Evolutionary conservation across 1,140 invertebrate species (phyloP).

Genomic region (Bombus ignitus): DNA sequence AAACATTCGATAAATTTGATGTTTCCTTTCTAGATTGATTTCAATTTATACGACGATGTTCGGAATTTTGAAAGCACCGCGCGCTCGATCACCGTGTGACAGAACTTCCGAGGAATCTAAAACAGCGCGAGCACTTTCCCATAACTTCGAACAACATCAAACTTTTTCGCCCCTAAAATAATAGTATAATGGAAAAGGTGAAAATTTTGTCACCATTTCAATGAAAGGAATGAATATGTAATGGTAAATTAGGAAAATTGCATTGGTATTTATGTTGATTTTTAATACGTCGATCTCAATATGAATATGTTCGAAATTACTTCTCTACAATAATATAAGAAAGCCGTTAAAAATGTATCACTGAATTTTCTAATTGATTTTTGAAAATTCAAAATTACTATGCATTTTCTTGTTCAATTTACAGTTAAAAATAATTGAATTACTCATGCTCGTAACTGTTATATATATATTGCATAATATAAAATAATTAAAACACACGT

Average conservation of each 20-base stretch:
- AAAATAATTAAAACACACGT: constrained; percentile 38
- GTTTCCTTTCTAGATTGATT: background rate
- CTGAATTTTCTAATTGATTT: background rate
- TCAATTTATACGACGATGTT: background rate
- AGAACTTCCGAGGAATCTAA: constrained; percentile 6
- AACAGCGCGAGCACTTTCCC: constrained; percentile 29
- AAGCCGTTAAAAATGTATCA: background rate
- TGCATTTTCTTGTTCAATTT: background rate
- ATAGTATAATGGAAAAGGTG: background rate
- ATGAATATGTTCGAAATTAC: background rate
- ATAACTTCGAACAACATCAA: constrained; percentile 4
- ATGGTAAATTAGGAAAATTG: background rate
- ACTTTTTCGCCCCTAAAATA: background rate
- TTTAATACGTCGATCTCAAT: background rate
- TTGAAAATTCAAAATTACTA: constrained; percentile 1
- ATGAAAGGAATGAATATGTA: too few species aligned
- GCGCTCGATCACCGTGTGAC: constrained; percentile 23
- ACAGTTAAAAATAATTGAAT: constrained; percentile 47
- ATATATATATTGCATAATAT: constrained; percentile 50
- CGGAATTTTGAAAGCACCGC: constrained; percentile 39
- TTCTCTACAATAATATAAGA: background rate
- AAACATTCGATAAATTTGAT: background rate
- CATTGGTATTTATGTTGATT: background rate
- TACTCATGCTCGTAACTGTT: constrained; percentile 31
- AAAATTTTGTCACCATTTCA: background rate